phyloP scores from a whole-genome alignment of 2,797 vertebrate genomes.

The Aphelocoma californica region DNA sequence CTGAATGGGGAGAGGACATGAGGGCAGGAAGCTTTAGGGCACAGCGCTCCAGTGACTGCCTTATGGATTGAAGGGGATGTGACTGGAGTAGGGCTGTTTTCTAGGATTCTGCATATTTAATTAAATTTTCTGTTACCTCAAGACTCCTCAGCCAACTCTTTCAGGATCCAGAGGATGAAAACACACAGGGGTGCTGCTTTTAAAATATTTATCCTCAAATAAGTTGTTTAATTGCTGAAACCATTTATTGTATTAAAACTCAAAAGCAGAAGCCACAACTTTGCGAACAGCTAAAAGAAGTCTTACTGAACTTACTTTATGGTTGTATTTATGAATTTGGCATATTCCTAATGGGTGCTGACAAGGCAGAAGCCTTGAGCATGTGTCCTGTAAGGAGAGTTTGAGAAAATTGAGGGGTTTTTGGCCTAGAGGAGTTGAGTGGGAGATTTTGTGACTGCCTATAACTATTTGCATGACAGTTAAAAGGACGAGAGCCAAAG shows the following conservation, averaged over 20 bases:
- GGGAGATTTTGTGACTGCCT: not conserved
- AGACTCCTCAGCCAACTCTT: not conserved
- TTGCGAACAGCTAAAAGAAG: not conserved
- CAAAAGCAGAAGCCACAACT: not conserved
- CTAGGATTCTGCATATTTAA: not conserved
- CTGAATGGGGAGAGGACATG: not conserved
- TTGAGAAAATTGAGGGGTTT: not conserved
- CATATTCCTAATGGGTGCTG: not conserved
- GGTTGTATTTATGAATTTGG: not conserved
- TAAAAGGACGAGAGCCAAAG: not conserved
- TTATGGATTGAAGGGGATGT: not conserved
- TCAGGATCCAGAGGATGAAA: not conserved
- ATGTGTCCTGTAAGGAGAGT: not conserved
- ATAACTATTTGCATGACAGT: not conserved
- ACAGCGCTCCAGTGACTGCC: not conserved
- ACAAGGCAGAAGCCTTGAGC: not conserved
- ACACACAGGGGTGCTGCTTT: not conserved
- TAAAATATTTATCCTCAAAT: not conserved
- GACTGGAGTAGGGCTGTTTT: not conserved
- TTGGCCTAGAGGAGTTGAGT: not conserved
- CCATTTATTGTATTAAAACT: not conserved
- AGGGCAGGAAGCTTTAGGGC: not conserved
- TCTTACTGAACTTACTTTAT: not conserved
- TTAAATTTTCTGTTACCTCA: not conserved
- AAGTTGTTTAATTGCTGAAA: not conserved